A percentile compares a stretch with the other conserved stretches of the same genome.
phyloP scores from a whole-genome alignment of 2,888 invertebrate genomes.

The Diabrotica balteata region DNA sequence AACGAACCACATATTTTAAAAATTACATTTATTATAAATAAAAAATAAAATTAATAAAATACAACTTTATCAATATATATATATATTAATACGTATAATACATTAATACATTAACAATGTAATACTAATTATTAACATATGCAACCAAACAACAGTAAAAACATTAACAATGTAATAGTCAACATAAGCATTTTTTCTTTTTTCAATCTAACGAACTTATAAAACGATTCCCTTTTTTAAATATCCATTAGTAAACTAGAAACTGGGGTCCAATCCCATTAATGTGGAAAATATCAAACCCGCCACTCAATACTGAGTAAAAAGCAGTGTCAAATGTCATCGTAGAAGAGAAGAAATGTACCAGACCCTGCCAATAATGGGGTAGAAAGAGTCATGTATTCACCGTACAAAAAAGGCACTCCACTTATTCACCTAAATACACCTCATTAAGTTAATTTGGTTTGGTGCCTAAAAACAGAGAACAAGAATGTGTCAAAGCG shows the following conservation, averaged over 20 bases:
- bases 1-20: too few relatives aligned
- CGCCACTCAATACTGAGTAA: conserved; percentile 49
- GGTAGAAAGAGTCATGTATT: conserved; percentile 51
- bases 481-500: conserved; percentile 46
- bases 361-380: conserved; percentile 54
- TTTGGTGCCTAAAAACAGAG: conserved; percentile 36
- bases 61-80: too few relatives aligned
- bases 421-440: conserved; percentile 56
- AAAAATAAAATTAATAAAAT: too few relatives aligned
- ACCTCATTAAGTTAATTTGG: conserved; percentile 50
- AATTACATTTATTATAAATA: too few relatives aligned
- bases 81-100: too few relatives aligned
- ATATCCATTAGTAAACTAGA: conserved; percentile 17
- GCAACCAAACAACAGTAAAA: too few relatives aligned
- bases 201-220: too few relatives aligned
- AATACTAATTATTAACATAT: too few relatives aligned
- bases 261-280: conserved; percentile 2
- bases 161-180: too few relatives aligned
- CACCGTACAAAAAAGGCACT: conserved; percentile 53
- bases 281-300: conserved; percentile 17
- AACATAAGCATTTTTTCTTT: too few relatives aligned
- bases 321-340: conserved; percentile 57
- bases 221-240: background rate
- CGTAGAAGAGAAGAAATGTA: conserved; percentile 45
- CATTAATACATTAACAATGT: too few relatives aligned